These are phyloP conservation scores for Rousettus madagascariensis DNA, from an alignment of 2,797 vertebrate species.

Conservation along the genomic window DNA sequence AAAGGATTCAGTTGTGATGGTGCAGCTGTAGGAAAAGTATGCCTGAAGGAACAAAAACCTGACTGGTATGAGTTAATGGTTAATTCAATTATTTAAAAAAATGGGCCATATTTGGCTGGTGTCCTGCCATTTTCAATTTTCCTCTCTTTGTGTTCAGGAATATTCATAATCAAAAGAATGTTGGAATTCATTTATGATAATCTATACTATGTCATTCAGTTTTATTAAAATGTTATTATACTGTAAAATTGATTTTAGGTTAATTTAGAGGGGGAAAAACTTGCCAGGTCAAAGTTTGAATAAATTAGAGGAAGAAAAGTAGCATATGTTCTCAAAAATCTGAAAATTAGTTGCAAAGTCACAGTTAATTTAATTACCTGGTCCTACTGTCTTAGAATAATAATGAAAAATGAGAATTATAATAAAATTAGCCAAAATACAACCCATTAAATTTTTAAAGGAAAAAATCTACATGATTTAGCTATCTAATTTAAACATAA, in stretches of 20 bases:
- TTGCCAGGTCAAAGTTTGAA: conserved; percentile 78
- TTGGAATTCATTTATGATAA: conserved; percentile 48
- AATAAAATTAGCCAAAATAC: conserved; percentile 56
- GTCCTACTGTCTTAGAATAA: conserved; percentile 72
- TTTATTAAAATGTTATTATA: conserved; percentile 56
- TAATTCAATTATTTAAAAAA: not conserved
- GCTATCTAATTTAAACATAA: conserved; percentile 65
- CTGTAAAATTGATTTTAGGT: conserved; percentile 59
- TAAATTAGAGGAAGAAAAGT: conserved; percentile 75
- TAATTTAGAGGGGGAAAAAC: conserved; percentile 72
- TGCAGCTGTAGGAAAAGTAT: not conserved
- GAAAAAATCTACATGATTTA: not conserved
- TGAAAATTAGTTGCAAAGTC: conserved; percentile 80
- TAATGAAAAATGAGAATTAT: conserved; percentile 67
- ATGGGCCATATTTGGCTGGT: not conserved
- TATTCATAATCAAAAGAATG: not conserved
- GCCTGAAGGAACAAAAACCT: not conserved
- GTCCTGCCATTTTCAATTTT: not conserved
- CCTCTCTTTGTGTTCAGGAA: not conserved
- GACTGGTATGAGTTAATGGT: not conserved
- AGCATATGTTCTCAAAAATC: conserved; percentile 73
- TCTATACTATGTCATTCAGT: not conserved
- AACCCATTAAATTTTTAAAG: conserved; percentile 37
- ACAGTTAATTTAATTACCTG: conserved; percentile 83
- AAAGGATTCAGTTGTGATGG: not conserved